phyloP scores from a whole-genome alignment of 2,888 invertebrate species.

The Cartodere bifasciata region DNA sequence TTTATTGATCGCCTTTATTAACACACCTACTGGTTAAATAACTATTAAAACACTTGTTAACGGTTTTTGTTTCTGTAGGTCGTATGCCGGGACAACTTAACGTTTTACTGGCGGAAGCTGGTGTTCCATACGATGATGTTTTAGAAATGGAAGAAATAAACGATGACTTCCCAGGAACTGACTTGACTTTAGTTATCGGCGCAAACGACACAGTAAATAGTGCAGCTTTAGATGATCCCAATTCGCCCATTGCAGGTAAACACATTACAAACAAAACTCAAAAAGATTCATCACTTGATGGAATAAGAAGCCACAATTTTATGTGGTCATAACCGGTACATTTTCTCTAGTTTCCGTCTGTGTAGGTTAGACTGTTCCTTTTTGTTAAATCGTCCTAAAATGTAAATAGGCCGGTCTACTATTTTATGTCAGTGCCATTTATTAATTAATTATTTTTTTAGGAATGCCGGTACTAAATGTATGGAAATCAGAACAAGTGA shows the following conservation, averaged over 20 bases:
- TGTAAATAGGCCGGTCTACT: no score
- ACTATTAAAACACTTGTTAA: background rate
- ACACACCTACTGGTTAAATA: no score
- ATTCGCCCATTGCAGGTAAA: slow-evolving; percentile 82
- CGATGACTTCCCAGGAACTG: slow-evolving; percentile 72
- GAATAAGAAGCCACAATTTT: no score
- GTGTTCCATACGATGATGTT: slow-evolving; percentile 84
- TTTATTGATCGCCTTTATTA: no score
- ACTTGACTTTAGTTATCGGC: slow-evolving; percentile 73
- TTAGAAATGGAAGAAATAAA: slow-evolving; percentile 90
- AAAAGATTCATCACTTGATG: no score
- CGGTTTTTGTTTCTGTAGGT: slow-evolving; percentile 37
- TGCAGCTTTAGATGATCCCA: slow-evolving; percentile 81
- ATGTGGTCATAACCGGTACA: no score
- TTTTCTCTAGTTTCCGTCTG: no score
- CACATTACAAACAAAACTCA: no score
- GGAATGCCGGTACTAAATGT: slow-evolving; percentile 81
- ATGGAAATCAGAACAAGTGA: slow-evolving; percentile 77
- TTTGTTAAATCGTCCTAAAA: no score
- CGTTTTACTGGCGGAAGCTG: slow-evolving; percentile 83
- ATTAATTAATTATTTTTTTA: no score
- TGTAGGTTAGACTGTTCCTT: no score
- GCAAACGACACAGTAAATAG: slow-evolving; percentile 89
- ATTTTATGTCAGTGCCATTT: no score
- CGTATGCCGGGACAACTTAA: slow-evolving; percentile 89